Evolutionary conservation across 2,113 vertebrate species (phyloP).

Genomic region (Stictonetta naevosa): DNA sequence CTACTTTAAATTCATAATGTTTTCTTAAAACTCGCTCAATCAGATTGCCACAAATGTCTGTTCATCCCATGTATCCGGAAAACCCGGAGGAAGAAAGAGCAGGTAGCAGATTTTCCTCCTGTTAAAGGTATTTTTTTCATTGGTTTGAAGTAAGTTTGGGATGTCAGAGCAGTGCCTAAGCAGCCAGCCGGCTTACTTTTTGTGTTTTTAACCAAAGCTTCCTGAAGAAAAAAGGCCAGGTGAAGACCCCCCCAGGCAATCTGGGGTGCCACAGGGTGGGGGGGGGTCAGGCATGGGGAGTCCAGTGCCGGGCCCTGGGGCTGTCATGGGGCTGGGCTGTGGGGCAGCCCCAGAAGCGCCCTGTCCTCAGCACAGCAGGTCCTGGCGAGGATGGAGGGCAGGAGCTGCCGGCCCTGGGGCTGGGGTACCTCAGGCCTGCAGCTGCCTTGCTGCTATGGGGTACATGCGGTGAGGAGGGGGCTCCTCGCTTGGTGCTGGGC

Average conservation of each 20-base stretch:
- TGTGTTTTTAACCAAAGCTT: background rate
- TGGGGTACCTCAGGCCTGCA: too few species aligned
- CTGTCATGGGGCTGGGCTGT: background rate
- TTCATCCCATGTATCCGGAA: conserved; percentile 43
- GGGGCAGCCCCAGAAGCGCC: background rate
- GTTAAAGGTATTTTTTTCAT: conserved; percentile 37
- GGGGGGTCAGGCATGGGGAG: too few species aligned
- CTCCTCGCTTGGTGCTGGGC: background rate
- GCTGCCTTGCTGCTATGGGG: background rate
- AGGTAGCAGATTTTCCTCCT: conserved; percentile 15
- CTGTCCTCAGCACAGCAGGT: background rate
- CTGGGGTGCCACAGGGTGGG: too few species aligned
- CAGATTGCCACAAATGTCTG: conserved; percentile 50
- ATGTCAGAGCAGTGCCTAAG: background rate
- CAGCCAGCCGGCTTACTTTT: background rate
- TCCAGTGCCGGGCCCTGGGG: background rate
- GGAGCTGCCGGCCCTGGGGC: background rate
- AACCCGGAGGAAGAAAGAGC: background rate
- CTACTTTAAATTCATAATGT: conserved; percentile 31
- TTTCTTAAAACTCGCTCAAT: conserved; percentile 18
- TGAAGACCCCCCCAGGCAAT: background rate
- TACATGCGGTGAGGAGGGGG: too few species aligned
- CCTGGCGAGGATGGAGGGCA: background rate
- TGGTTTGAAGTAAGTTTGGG: background rate
- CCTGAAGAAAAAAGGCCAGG: background rate